Evolutionary conservation across 2,888 invertebrate genomes (phyloP).

Genomic region (Tachina lurida): DNA sequence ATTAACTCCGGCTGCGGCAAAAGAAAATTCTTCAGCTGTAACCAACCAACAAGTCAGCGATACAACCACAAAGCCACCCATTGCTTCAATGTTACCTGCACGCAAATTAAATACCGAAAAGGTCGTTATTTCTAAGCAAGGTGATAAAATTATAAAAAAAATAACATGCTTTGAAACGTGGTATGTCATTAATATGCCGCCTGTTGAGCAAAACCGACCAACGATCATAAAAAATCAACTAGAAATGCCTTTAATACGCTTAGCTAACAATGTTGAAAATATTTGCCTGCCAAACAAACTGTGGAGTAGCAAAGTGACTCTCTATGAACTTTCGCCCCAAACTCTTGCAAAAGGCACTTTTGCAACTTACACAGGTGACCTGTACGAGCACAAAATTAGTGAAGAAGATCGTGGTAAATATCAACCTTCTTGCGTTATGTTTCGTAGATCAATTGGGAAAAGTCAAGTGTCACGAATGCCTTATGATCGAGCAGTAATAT

Average conservation of each 20-base stretch:
- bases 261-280: slow-evolving; percentile 79
- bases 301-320: slow-evolving; percentile 82
- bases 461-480: slow-evolving; percentile 78
- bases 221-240: slow-evolving; percentile 77
- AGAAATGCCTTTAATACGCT: slow-evolving; percentile 79
- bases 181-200: slow-evolving; percentile 81
- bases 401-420: slow-evolving; percentile 81
- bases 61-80: slow-evolving; percentile 8
- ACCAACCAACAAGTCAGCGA: slow-evolving; percentile 68
- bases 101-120: slow-evolving; percentile 78
- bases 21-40: slow-evolving; percentile 72
- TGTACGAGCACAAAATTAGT: slow-evolving; percentile 79
- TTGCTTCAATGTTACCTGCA: slow-evolving; percentile 10
- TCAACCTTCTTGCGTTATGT: slow-evolving; percentile 82
- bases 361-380: slow-evolving; percentile 80
- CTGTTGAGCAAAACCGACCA: slow-evolving; percentile 73
- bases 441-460: slow-evolving; percentile 78
- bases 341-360: slow-evolving; percentile 76
- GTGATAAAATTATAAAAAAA: slow-evolving; percentile 81
- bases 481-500: slow-evolving; percentile 82
- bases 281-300: slow-evolving; percentile 78
- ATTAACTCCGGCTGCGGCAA: slow-evolving; percentile 62
- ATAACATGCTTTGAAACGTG: slow-evolving; percentile 83
- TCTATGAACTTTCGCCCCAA: slow-evolving; percentile 78
- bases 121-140: slow-evolving; percentile 79